Conservation (phyloP, 2,888 invertebrate species). For the Nephrotoma appendiculata region DNA sequence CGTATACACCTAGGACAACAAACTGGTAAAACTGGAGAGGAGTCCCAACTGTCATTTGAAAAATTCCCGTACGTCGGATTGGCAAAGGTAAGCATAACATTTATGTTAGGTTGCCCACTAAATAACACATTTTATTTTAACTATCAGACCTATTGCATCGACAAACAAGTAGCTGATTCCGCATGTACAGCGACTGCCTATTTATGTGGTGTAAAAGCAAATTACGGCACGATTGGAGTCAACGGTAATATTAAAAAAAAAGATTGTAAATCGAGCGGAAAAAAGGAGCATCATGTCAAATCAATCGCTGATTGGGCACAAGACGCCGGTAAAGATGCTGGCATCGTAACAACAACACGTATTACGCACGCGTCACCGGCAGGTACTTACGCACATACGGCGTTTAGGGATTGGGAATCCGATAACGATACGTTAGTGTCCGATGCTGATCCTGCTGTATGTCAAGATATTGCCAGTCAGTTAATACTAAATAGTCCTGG, state of each 20-base stretch:
- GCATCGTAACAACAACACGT: slow-evolving; percentile 61
- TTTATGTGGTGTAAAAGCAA: slow-evolving; percentile 55
- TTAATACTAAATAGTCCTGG: slow-evolving; percentile 51
- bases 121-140: neutral
- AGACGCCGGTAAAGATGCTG: slow-evolving; percentile 38
- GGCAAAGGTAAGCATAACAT: slow-evolving; percentile 37
- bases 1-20: slow-evolving; percentile 49
- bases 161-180: slow-evolving; percentile 58
- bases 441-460: slow-evolving; percentile 36
- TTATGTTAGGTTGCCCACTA: neutral
- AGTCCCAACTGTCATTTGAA: slow-evolving; percentile 44
- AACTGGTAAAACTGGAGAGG: slow-evolving; percentile 39
- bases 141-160: slow-evolving; percentile 42
- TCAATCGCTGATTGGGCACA: slow-evolving; percentile 57
- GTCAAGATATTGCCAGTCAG: slow-evolving; percentile 61
- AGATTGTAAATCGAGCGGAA: slow-evolving; percentile 45
- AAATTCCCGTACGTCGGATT: slow-evolving; percentile 46
- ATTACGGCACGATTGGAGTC: slow-evolving; percentile 51
- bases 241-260: slow-evolving; percentile 47
- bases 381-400: slow-evolving; percentile 43
- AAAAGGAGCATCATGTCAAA: slow-evolving; percentile 41
- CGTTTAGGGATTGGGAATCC: slow-evolving; percentile 54
- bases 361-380: slow-evolving; percentile 71
- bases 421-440: slow-evolving; percentile 42
- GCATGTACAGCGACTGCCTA: slow-evolving; percentile 60